These are phyloP conservation scores for Scaptomyza tumidula DNA, from an alignment of 2,888 invertebrate genomes.

Conservation along the genomic window DNA sequence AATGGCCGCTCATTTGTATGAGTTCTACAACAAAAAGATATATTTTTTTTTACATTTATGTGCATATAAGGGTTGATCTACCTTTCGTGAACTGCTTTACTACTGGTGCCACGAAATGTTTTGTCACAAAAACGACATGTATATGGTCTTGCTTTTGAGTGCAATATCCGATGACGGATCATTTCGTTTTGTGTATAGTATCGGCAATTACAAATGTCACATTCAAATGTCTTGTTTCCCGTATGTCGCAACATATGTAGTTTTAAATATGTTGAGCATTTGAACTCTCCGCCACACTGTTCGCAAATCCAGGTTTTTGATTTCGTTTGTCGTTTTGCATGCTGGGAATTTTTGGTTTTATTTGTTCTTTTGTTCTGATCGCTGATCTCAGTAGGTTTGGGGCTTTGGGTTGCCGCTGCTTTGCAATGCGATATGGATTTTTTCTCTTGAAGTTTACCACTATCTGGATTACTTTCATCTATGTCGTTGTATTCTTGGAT, in stretches of 20 bases:
- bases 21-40: slow-evolving; percentile 18
- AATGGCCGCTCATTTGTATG: slow-evolving; percentile 70
- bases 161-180: slow-evolving; percentile 56
- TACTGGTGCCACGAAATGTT: slow-evolving; percentile 66
- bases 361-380: not conserved
- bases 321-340: not conserved
- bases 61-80: not conserved
- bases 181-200: slow-evolving; percentile 65
- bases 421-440: not conserved
- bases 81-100: slow-evolving; percentile 63
- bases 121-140: slow-evolving; percentile 57
- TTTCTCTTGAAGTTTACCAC: not conserved
- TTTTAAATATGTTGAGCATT: slow-evolving; percentile 62
- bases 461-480: not conserved
- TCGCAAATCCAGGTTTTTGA: slow-evolving; percentile 63
- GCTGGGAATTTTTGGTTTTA: not conserved
- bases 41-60: too few species aligned
- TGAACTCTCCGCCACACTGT: slow-evolving; percentile 60
- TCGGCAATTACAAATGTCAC: slow-evolving; percentile 52
- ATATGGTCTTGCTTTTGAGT: slow-evolving; percentile 57
- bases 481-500: not conserved
- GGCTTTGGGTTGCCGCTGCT: not conserved
- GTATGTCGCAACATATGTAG: slow-evolving; percentile 57
- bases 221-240: slow-evolving; percentile 56
- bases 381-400: not conserved